Conservation (phyloP, 2,888 invertebrate species). For the Electrophaes corylata region DNA sequence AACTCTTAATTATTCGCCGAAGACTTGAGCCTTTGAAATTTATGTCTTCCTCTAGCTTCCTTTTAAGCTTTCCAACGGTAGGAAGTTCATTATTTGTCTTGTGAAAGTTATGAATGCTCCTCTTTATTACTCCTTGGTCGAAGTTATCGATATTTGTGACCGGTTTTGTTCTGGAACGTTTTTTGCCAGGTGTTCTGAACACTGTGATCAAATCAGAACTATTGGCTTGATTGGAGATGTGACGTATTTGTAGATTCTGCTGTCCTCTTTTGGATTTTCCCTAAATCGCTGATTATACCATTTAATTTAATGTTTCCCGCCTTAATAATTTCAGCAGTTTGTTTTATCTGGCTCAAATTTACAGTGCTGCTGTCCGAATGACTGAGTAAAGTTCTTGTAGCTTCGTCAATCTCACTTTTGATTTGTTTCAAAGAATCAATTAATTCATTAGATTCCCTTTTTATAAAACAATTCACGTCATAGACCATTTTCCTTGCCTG, state of each 20-base stretch:
- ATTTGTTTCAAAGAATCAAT: constrained; percentile 24
- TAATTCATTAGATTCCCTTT: neutral
- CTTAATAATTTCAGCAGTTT: neutral
- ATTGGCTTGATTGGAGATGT: neutral
- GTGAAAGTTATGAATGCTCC: constrained; percentile 3
- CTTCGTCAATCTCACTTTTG: constrained; percentile 1
- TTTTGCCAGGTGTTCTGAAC: constrained; percentile 1
- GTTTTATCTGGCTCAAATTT: neutral
- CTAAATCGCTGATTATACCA: neutral
- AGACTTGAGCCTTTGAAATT: constrained; percentile 4
- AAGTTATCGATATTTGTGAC: neutral
- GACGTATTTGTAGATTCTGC: neutral
- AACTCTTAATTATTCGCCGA: neutral
- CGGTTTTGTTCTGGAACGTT: neutral
- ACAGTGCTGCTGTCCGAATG: neutral
- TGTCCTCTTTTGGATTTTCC: neutral
- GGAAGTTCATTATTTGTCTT: neutral
- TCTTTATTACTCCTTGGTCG: constrained; percentile 12
- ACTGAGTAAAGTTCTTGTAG: neutral
- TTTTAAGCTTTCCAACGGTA: neutral
- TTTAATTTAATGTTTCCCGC: neutral
- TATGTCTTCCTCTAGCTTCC: neutral
- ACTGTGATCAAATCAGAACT: neutral
- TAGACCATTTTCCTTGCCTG: neutral
- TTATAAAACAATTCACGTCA: constrained; percentile 1